These are phyloP conservation scores for Colostygia pectinataria DNA, from an alignment of 2,888 invertebrate genomes.

Conservation along the genomic window DNA sequence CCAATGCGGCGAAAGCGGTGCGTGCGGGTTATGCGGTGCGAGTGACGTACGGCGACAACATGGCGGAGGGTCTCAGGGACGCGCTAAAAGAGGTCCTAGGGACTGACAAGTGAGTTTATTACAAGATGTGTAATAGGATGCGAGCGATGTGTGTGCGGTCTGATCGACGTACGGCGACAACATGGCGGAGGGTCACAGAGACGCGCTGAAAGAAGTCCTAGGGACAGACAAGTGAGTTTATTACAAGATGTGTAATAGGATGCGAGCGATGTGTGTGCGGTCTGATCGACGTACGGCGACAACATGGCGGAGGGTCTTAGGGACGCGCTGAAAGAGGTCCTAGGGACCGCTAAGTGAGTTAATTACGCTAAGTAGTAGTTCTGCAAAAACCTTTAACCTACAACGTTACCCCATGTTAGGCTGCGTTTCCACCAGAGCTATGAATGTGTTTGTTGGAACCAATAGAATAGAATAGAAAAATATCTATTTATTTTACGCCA, in stretches of 20 bases:
- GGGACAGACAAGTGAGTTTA: constrained; percentile 42
- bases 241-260: too few relatives aligned
- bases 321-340: constrained; percentile 36
- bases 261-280: constrained; percentile 35
- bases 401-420: too few relatives aligned
- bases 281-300: constrained; percentile 32
- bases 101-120: constrained; percentile 43
- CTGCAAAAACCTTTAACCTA: too few relatives aligned
- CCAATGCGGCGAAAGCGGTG: constrained; percentile 41
- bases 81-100: constrained; percentile 40
- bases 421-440: too few relatives aligned
- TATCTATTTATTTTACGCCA: too few relatives aligned
- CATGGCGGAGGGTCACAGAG: constrained; percentile 32
- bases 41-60: constrained; percentile 33
- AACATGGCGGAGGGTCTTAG: constrained; percentile 34
- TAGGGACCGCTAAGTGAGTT: constrained; percentile 42
- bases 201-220: constrained; percentile 38
- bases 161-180: constrained; percentile 33
- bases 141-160: constrained; percentile 36
- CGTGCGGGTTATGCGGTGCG: constrained; percentile 39
- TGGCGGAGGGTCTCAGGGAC: constrained; percentile 30
- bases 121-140: too few relatives aligned
- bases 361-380: too few relatives aligned
- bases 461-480: too few relatives aligned
- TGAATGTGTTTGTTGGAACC: too few relatives aligned